Evolutionary conservation across 2,113 vertebrate genomes (phyloP).

Genomic region (Nerophis lumbriciformis): DNA sequence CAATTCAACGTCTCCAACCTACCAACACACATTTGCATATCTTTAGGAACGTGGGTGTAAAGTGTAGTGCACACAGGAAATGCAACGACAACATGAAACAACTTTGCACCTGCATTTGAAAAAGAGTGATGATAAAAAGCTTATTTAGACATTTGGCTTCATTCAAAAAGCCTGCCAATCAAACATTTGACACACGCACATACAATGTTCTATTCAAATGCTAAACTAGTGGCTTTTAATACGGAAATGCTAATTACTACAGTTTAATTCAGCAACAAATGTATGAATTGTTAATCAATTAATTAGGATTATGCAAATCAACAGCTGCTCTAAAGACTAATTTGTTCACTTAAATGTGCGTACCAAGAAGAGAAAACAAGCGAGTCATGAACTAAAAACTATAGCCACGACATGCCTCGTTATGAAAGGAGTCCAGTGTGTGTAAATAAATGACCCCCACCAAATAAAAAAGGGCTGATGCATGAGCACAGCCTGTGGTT

Average conservation of each 20-base stretch:
- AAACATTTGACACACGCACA: background rate
- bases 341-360: slow-evolving; percentile 46
- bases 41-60: slow-evolving; percentile 10
- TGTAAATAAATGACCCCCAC: slow-evolving; percentile 32
- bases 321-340: slow-evolving; percentile 51
- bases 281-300: slow-evolving; percentile 28
- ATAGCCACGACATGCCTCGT: slow-evolving; percentile 11
- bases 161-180: background rate
- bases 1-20: slow-evolving; percentile 5
- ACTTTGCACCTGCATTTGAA: background rate
- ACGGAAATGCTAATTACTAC: slow-evolving; percentile 55
- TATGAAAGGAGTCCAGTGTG: slow-evolving; percentile 24
- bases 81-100: background rate
- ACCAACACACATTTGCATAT: slow-evolving; percentile 10
- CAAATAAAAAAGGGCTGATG: slow-evolving; percentile 50
- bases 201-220: slow-evolving; percentile 12
- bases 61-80: background rate
- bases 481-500: slow-evolving; percentile 37
- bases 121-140: background rate
- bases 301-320: slow-evolving; percentile 50
- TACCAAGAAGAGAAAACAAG: slow-evolving; percentile 15
- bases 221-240: slow-evolving; percentile 43
- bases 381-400: slow-evolving; percentile 40
- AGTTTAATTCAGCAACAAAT: slow-evolving; percentile 46
- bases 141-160: background rate